Evolutionary conservation across 2,113 vertebrate species (phyloP).

Genomic region (Pterocles burchelli): DNA sequence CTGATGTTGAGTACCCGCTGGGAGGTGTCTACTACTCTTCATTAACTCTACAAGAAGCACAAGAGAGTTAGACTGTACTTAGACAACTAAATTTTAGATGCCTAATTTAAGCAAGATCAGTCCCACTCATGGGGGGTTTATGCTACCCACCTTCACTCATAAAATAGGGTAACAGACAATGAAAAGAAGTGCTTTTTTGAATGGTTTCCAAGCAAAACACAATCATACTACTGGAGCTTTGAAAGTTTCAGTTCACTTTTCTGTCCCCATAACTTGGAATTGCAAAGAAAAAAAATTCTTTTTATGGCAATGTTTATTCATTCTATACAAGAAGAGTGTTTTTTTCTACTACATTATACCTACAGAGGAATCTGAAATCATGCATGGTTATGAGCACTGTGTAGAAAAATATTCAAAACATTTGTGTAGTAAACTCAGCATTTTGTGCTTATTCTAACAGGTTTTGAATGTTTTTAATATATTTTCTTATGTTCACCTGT

Average conservation of each 20-base stretch:
- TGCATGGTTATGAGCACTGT: neutral
- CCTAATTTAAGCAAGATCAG: neutral
- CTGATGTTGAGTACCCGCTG: neutral
- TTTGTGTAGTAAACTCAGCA: neutral
- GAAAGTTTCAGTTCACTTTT: neutral
- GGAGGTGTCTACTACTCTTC: neutral
- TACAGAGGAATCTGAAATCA: neutral
- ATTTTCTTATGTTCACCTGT: neutral
- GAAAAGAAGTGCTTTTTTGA: neutral
- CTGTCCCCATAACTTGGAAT: neutral
- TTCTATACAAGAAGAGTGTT: neutral
- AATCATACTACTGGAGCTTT: neutral
- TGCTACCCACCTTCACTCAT: neutral
- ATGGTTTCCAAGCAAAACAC: neutral
- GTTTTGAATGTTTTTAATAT: neutral
- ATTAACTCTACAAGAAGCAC: neutral
- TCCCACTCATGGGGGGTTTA: neutral
- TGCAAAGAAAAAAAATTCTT: neutral
- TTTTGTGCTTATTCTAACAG: neutral
- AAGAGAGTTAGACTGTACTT: neutral
- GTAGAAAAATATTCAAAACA: neutral
- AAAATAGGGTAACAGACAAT: neutral
- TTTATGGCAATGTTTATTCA: neutral
- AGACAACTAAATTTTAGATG: neutral
- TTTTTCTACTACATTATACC: neutral